These are phyloP conservation scores for Aythya fuligula DNA, from an alignment of 2,797 vertebrate genomes.

Conservation along the genomic window DNA sequence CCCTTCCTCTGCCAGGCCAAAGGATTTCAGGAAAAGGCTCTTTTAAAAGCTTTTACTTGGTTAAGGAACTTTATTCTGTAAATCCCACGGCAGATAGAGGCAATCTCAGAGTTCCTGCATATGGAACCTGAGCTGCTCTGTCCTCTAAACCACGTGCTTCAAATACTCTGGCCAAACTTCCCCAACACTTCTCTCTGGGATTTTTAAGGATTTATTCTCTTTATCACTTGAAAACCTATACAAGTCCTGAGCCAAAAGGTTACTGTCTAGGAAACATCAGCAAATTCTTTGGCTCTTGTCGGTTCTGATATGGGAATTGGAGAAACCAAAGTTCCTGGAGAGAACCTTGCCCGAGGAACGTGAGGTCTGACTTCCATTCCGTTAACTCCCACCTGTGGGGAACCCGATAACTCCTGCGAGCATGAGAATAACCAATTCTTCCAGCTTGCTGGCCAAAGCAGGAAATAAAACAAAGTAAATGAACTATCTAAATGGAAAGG, in stretches of 20 bases:
- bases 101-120: neutral
- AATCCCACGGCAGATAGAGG: neutral
- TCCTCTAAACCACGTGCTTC: neutral
- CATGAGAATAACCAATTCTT: neutral
- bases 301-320: constrained; percentile 28
- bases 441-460: neutral
- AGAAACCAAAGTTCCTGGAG: neutral
- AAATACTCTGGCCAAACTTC: neutral
- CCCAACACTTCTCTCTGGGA: neutral
- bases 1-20: neutral
- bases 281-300: neutral
- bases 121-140: neutral
- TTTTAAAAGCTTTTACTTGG: neutral
- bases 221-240: neutral
- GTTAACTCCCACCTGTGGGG: neutral
- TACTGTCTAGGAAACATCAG: neutral
- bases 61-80: neutral
- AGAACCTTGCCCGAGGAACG: neutral
- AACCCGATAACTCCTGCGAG: neutral
- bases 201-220: neutral
- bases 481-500: neutral
- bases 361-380: neutral
- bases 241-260: neutral
- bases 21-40: neutral
- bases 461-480: neutral